Base-by-base conservation (phyloP, 2,888 invertebrate species). In the Acanthopleura granulata region DNA sequence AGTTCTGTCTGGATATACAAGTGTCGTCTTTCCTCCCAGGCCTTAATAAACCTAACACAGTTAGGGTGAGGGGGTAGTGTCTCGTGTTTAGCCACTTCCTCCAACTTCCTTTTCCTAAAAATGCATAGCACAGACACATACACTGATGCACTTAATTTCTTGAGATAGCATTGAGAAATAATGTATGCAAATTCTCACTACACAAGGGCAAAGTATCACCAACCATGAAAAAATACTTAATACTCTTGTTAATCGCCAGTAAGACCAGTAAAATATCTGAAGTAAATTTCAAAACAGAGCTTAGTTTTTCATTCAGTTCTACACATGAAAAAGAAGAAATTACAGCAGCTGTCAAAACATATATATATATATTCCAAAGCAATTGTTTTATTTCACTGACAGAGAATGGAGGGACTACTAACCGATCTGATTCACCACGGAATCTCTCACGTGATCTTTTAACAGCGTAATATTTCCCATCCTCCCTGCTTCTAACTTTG, bases 1-100 rank as follows among this genome's bases (percentile, higher is more conserved):
- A 94, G 91, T 88, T 95, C 95, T 86, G 94, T 93, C 87, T 94
- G 93, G 85, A 95, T 93, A 85, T 93, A 94, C 4, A 95, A 90
- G 49, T 93, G 92, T 80, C 93, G 92, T 50, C 92, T 91, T 87
- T 95, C 94, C 86, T 95, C 94, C 95, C 95, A 95, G 0, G 95
- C 94, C 74, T 92, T 91, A 80, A 93, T 92, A 83, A 94, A 93
- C 72, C 92, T 91, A 0, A 95, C 93, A 86, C 94, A 93, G 89
- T 95, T 94, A 9, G 92, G 91, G 87, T 95, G 94, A 0, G 91
- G 90, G 0, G 94, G 94, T 76, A 95, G 91, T 81, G 93, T 92
- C 85, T 94, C 94, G 85, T 94, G 94, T 62, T 94, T 93, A 16
- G 92, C 92, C 0, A 95, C 94, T 91, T 94, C 95, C 79, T 93